Evolutionary conservation across 2,113 vertebrate species (phyloP).

Genomic region (Hippolais icterina): DNA sequence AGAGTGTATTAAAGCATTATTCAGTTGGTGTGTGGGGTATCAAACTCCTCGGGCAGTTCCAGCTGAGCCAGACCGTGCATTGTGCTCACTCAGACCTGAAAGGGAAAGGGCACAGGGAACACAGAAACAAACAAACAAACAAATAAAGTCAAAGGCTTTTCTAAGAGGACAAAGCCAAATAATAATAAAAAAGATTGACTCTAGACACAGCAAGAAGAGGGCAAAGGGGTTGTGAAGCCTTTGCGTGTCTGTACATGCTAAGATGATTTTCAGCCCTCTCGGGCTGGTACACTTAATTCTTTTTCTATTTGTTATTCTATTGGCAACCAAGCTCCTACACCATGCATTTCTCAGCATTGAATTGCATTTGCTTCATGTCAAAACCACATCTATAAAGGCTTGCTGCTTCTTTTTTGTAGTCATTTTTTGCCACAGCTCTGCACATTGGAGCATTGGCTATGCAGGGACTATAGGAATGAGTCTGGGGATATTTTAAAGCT

Average conservation of each 20-base stretch:
- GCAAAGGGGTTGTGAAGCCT: neutral
- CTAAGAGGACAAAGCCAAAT: neutral
- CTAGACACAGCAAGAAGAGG: neutral
- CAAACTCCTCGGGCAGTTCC: neutral
- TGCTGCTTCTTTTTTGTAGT: neutral
- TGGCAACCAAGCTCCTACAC: neutral
- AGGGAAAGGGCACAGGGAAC: neutral
- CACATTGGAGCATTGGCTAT: neutral
- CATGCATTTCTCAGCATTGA: conserved; percentile 33
- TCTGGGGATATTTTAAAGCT: neutral
- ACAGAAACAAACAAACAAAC: neutral
- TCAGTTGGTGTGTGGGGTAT: neutral
- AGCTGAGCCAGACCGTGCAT: neutral
- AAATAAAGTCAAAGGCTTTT: neutral
- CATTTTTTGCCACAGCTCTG: neutral
- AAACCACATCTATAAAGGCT: conserved; percentile 1
- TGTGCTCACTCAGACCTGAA: neutral
- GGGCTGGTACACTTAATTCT: conserved; percentile 45
- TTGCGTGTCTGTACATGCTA: neutral
- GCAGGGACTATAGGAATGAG: neutral
- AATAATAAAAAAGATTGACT: neutral
- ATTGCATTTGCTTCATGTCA: conserved; percentile 25
- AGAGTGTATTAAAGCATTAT: neutral
- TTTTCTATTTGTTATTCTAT: conserved; percentile 43
- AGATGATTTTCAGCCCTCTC: conserved; percentile 39